A percentile compares a stretch with the other conserved stretches of the same genome.
phyloP scores from a whole-genome alignment of 2,113 vertebrate genomes.

The Elephas maximus region DNA sequence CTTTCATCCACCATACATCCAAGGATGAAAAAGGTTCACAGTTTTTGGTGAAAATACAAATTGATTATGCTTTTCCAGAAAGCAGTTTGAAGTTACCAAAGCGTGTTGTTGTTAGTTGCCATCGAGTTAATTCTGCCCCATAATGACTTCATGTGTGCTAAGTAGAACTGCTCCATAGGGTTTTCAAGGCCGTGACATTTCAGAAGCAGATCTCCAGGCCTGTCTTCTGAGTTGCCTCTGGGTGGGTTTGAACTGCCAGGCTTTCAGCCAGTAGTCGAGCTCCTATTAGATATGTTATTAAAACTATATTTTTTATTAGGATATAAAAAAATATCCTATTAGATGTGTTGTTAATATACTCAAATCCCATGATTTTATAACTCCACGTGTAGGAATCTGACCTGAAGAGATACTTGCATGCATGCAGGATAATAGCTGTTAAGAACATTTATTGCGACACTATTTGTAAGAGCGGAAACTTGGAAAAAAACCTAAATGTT shows the following conservation, averaged over 20 bases:
- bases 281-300: no score
- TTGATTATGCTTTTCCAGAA: slow-evolving; percentile 16
- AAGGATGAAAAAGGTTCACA: not conserved
- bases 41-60: not conserved
- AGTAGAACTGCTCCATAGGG: not conserved
- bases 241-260: no score
- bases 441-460: not conserved
- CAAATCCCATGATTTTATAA: not conserved
- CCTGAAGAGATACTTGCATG: not conserved
- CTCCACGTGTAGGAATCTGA: not conserved
- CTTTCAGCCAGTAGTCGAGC: no score
- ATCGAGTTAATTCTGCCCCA: not conserved
- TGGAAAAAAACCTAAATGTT: not conserved
- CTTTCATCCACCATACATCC: not conserved
- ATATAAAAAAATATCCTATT: no score
- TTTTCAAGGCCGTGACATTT: not conserved
- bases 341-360: not conserved
- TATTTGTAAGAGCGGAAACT: not conserved
- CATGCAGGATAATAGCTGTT: not conserved
- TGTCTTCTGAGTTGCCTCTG: not conserved
- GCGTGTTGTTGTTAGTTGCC: not conserved
- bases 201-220: not conserved
- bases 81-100: not conserved
- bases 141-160: not conserved
- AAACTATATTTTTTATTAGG: no score